Evolutionary conservation across 2,113 vertebrate species (phyloP).

Genomic region (Suricata suricatta): DNA sequence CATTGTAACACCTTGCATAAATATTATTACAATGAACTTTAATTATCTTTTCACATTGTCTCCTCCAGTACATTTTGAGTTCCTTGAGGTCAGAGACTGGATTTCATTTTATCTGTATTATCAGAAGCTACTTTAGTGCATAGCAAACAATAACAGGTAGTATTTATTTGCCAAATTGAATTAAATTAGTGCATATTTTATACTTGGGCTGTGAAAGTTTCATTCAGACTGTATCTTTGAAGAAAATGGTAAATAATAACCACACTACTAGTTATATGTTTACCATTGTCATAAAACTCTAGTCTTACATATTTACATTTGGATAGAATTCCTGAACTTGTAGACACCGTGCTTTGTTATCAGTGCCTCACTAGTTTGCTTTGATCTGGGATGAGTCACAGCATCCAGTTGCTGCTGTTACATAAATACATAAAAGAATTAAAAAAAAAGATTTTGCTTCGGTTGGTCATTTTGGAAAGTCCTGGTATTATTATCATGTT

Average conservation of each 20-base stretch:
- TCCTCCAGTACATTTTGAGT: not conserved
- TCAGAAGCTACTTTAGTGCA: not conserved
- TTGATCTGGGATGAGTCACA: constrained; percentile 9
- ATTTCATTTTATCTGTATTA: not conserved
- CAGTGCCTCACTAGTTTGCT: not conserved
- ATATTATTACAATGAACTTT: constrained; percentile 36
- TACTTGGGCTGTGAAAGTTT: not conserved
- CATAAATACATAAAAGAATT: constrained; percentile 2
- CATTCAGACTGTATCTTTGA: not conserved
- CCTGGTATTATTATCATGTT: constrained; percentile 11
- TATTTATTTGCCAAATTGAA: constrained; percentile 17
- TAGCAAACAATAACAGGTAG: not conserved
- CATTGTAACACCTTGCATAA: not conserved
- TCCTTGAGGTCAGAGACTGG: not conserved
- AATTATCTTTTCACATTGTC: not conserved
- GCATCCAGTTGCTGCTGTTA: not conserved
- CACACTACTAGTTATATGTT: not conserved
- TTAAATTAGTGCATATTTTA: constrained; percentile 33
- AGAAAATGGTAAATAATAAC: not conserved
- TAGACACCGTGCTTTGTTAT: not conserved
- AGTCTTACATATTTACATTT: not conserved
- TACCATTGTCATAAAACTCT: not conserved
- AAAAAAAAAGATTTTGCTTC: not conserved
- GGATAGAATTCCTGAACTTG: not conserved
- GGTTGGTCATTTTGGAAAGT: constrained; percentile 36